phyloP scores from a whole-genome alignment of 1,140 invertebrate species.

The Ridgeia piscesae region DNA sequence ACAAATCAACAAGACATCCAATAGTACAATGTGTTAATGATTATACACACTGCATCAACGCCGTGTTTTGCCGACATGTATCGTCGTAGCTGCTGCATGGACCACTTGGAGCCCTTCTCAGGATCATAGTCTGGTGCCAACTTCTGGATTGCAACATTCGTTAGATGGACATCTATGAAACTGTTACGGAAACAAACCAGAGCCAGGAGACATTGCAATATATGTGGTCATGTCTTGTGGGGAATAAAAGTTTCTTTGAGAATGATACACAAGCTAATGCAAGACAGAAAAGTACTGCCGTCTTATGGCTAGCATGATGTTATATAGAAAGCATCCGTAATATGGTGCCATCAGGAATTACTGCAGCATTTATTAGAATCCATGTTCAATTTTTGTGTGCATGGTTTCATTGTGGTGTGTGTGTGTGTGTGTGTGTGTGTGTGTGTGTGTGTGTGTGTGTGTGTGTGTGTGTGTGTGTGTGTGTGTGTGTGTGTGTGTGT shows the following conservation, averaged over 20 bases:
- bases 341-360: too few species aligned
- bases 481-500: too few species aligned
- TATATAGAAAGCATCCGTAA: too few species aligned
- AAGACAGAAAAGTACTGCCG: too few species aligned
- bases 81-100: constrained; percentile 54
- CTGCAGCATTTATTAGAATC: too few species aligned
- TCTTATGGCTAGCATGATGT: too few species aligned
- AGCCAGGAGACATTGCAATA: background rate
- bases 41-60: constrained; percentile 45
- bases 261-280: too few species aligned
- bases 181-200: background rate
- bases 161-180: constrained; percentile 59
- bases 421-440: too few species aligned
- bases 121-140: constrained; percentile 62
- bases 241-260: background rate
- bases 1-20: background rate
- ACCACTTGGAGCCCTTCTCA: constrained; percentile 63
- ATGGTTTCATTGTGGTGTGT: too few species aligned
- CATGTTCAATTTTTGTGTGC: too few species aligned
- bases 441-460: too few species aligned
- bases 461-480: too few species aligned
- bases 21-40: background rate
- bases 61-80: constrained; percentile 59
- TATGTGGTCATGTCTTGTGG: background rate
- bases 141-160: constrained; percentile 63